These are phyloP conservation scores for Megaleporinus macrocephalus DNA, from an alignment of 2,113 vertebrate species.

Conservation along the genomic window DNA sequence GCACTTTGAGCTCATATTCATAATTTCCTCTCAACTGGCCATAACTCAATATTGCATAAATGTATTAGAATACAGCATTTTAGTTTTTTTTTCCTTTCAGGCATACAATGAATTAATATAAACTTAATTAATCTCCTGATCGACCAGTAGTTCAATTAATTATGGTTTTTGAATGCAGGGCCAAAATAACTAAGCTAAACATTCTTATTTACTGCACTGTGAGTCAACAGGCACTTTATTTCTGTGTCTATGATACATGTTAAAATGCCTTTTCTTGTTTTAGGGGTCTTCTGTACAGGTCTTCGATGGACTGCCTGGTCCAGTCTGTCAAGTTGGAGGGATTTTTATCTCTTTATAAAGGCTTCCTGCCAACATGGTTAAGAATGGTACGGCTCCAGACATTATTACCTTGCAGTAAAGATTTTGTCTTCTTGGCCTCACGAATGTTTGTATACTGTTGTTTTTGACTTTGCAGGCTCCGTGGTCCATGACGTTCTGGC, in stretches of 20 bases:
- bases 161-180: no score
- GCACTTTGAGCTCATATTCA: no score
- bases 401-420: not conserved
- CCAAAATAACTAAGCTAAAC: no score
- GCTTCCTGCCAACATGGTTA: slow-evolving; percentile 86
- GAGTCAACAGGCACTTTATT: not conserved
- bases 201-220: no score
- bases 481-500: slow-evolving; percentile 89
- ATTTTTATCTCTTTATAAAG: slow-evolving; percentile 85
- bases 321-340: slow-evolving; percentile 82
- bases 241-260: not conserved
- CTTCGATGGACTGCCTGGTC: slow-evolving; percentile 82
- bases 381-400: slow-evolving; percentile 78
- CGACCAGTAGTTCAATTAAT: no score
- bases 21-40: no score
- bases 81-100: no score
- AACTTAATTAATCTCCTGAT: no score
- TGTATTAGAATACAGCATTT: no score
- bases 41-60: no score
- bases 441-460: not conserved
- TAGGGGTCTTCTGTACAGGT: slow-evolving; percentile 85
- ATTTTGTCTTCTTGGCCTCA: not conserved
- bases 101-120: no score
- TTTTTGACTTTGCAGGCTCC: slow-evolving; percentile 79
- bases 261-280: slow-evolving; percentile 16